Percentiles rank a stretch among this genome's conserved stretches.
Evolutionary conservation across 2,797 vertebrate genomes (phyloP).

Genomic region (Phoeniculus purpureus): DNA sequence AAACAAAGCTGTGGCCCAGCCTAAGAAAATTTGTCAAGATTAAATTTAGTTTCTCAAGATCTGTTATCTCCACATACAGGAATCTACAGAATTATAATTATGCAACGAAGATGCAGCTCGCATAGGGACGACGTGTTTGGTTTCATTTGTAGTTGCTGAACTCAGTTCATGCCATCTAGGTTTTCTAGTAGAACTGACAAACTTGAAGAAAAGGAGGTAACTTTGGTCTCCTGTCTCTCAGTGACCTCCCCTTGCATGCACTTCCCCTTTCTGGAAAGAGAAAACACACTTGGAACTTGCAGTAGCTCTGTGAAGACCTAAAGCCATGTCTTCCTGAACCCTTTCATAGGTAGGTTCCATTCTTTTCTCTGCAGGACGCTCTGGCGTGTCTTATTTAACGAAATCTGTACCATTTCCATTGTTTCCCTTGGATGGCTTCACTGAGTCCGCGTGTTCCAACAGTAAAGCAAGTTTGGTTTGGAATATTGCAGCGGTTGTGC

Average conservation of each 20-base stretch:
- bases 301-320: not conserved
- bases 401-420: not conserved
- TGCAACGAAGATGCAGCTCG: rapidly evolving
- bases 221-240: not conserved
- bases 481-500: not conserved
- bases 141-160: not conserved
- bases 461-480: not conserved
- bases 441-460: not conserved
- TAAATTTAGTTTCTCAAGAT: not conserved
- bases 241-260: rapidly evolving
- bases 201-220: not conserved
- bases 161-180: not conserved
- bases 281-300: not conserved
- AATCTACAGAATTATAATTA: not conserved
- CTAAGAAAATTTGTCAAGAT: not conserved
- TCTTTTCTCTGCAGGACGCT: not conserved
- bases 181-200: not conserved
- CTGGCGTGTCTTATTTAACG: not conserved
- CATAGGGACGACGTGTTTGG: not conserved
- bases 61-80: not conserved
- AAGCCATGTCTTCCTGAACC: not conserved
- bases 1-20: not conserved
- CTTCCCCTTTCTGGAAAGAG: not conserved
- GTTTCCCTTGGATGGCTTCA: not conserved
- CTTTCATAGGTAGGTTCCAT: not conserved